Evolutionary conservation across 2,888 invertebrate genomes (phyloP), one percentile per base, ranked within the genome.

Genomic region (Pterostichus madidus): DNA sequence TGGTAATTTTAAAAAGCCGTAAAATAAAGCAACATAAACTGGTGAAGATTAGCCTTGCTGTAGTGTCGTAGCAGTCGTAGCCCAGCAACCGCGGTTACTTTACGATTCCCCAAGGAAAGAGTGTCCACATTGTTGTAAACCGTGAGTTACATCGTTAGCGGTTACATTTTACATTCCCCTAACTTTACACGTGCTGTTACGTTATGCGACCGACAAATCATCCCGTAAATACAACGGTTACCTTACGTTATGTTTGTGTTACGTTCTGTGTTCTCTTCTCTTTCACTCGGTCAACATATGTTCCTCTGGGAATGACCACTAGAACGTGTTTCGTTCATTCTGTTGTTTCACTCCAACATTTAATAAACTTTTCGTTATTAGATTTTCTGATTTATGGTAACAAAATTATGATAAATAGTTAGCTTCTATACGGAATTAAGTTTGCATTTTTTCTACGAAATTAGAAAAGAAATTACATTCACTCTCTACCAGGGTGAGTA

Each of bases 61-160:
- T 46, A 11, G 39, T 64, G 15, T 35, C 4, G 32, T 10, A 17
- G 17, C 44, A 68, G 68, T 44, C 35, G 68, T 32, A 39, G 15
- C 39, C 35, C 68, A 32, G 17, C 73, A 73, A 35, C 8, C 73
- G 46, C 49, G 24, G 73, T n/a, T 24, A 49, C 77, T 77, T 77
- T 77, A 56, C 77, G 77, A 56, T 77, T 77, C 79, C 68, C 81
- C 15, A 5, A 59, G 81, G 81, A 56, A 24, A 44, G 73, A 56
- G 61, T 39, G 81, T 81, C 75, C 81, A 81, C 73, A 81, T 75
- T 81, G 81, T 81, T 81, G 81, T 81, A 81, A 81, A 81, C 81
- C 44, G 39, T 59, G 73, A 59, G 75, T 81, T 75, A 75, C 81
- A 81, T 81, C 81, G 81, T 81, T 81, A 81, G 81, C 75, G 61